Evolutionary conservation across 2,113 vertebrate genomes (phyloP).

Genomic region (Xyliphius kryptos): DNA sequence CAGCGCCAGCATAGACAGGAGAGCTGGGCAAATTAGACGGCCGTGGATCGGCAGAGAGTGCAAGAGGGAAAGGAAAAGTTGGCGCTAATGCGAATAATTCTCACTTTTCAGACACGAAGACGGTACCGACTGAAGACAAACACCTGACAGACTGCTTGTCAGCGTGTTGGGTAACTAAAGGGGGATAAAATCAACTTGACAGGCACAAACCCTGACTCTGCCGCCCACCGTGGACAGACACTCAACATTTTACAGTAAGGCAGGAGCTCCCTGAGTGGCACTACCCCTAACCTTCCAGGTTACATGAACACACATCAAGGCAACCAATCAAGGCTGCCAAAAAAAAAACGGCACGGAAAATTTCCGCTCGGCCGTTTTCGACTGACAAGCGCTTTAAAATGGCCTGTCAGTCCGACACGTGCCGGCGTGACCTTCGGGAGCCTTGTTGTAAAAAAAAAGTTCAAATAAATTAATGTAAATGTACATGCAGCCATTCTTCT

Average conservation of each 20-base stretch:
- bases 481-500: conserved; percentile 49
- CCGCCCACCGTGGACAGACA: conserved; percentile 38
- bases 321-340: conserved; percentile 46
- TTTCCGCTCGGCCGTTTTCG: conserved; percentile 55
- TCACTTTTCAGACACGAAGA: conserved; percentile 34
- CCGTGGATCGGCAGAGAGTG: conserved; percentile 19
- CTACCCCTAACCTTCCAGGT: conserved; percentile 45
- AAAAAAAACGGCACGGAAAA: conserved; percentile 40
- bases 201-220: conserved; percentile 33
- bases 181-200: conserved; percentile 43
- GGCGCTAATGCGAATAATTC: conserved; percentile 37
- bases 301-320: conserved; percentile 54
- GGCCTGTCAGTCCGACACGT: conserved; percentile 60
- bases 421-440: conserved; percentile 46
- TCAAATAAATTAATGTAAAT: conserved; percentile 57
- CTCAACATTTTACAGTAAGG: conserved; percentile 43
- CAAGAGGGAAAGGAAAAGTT: conserved; percentile 34
- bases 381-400: conserved; percentile 61
- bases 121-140: conserved; percentile 37
- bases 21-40: conserved; percentile 26
- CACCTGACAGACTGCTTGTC: conserved; percentile 44
- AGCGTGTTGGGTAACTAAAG: conserved; percentile 34
- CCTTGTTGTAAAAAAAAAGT: conserved; percentile 40
- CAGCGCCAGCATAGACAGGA: conserved; percentile 29
- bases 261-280: conserved; percentile 51